Base-by-base conservation (phyloP, 2,797 vertebrate species). In the Phataginus tetradactyla region DNA sequence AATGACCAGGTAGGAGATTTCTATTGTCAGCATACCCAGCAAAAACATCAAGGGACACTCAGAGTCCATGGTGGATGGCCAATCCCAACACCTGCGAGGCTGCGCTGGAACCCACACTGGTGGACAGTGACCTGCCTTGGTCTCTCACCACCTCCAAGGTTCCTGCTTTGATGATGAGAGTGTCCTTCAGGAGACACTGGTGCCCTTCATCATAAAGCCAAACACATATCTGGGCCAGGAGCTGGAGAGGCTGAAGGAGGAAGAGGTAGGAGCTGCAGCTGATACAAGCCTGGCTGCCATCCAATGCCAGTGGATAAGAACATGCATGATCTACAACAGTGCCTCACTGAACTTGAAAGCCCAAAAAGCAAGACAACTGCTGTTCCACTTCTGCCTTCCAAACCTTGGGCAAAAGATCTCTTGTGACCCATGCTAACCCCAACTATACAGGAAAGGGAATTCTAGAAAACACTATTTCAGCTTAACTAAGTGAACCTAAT, bases 291-390 rank as follows among this genome's bases (percentile, higher is more conserved):
- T 20, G 5, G 23, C 37, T 12, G 18, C 34, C 32, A 15, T 14
- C 51, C 81, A 15, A 5, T 4, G 37, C 57, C 69, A 8, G 15
- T 1, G 21, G 34, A 29, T 12, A 23, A 83, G 25, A 23, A 18
- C 11, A 17, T 9, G 0, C 32, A 3, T 1, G 3, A 57, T 74
- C 21, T 25, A 13, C 2, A 25, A 18, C 7, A 61, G 49, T 1
- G 1, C n/a, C 7, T 63, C 12, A 25, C 12, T 18, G 49, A 49
- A 32, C 21, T 4, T 9, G 7, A 51, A 20, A 64, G 34, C 25
- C 29, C 23, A 57, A 59, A 79, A 64, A 88, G 42, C 49, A 81
- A 34, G 13, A 17, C 53, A 49, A 12, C 21, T 11, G 13, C n/a
- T 7, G 2, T 66, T 79, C 45, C 29, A 20, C 64, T 37, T 94